These are phyloP conservation scores for Crossaster papposus DNA, from an alignment of 53 echinoderm and acorn worm species.

Conservation along the genomic window DNA sequence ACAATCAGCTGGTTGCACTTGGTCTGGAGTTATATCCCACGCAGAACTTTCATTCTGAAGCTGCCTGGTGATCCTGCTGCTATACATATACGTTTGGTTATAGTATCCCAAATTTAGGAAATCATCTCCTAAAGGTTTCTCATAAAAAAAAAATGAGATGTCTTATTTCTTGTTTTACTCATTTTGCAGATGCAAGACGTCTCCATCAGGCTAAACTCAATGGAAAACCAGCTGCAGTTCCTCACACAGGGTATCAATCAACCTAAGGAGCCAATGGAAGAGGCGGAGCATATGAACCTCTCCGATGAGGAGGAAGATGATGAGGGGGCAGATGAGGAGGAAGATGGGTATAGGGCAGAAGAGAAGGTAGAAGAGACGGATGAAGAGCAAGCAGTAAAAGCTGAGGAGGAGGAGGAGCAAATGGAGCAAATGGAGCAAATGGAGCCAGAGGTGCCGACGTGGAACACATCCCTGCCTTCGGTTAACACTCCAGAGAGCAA, in stretches of 20 bases:
- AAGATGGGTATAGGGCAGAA: slow-evolving; percentile 11
- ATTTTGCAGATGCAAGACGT: slow-evolving; percentile 71
- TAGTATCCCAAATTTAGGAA: no score
- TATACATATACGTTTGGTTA: no score
- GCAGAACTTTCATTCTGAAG: no score
- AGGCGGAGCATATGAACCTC: not conserved
- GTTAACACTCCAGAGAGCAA: slow-evolving; percentile 66
- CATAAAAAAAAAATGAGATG: not conserved
- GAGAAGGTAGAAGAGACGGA: slow-evolving; percentile 28
- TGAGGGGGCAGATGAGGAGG: slow-evolving; percentile 5
- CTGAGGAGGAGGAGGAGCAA: not conserved
- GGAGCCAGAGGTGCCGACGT: slow-evolving; percentile 15
- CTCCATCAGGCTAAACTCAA: slow-evolving; percentile 67
- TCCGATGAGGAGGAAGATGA: slow-evolving; percentile 11
- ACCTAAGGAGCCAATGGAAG: not conserved
- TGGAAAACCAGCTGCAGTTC: slow-evolving; percentile 73
- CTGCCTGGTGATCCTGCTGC: no score
- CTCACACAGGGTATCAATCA: slow-evolving; percentile 56
- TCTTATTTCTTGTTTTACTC: not conserved
- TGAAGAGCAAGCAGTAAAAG: slow-evolving; percentile 7
- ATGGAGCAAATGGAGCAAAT: not conserved
- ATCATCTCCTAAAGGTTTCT: no score
- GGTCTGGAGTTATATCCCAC: no score
- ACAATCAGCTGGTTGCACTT: no score
- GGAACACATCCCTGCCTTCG: slow-evolving; percentile 20